A percentile compares a stretch with the other conserved stretches of the same genome.
Evolutionary conservation across 2,113 vertebrate species (phyloP).

Genomic region (Pipa parva): DNA sequence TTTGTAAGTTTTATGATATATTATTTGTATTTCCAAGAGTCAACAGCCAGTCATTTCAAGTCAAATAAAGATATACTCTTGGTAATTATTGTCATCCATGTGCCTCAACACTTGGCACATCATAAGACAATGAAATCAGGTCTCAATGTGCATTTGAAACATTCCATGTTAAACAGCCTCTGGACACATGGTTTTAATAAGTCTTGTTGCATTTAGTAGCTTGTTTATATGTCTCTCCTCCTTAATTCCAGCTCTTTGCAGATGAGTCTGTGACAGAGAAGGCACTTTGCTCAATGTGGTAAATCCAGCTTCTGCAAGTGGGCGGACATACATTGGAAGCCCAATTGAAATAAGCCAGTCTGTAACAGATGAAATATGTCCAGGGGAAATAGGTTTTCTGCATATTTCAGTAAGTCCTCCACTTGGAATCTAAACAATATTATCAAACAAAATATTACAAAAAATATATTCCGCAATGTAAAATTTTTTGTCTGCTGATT

Average conservation of each 20-base stretch:
- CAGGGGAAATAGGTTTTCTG: slow-evolving; percentile 75
- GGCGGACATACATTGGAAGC: slow-evolving; percentile 81
- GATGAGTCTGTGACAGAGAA: slow-evolving; percentile 75
- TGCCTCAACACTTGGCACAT: slow-evolving; percentile 46
- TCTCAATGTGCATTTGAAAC: slow-evolving; percentile 28
- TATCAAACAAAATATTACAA: neutral
- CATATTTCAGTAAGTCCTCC: slow-evolving; percentile 89
- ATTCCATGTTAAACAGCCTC: slow-evolving; percentile 58
- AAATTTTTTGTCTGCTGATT: too few species aligned
- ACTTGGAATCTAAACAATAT: slow-evolving; percentile 79
- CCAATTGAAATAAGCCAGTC: slow-evolving; percentile 92
- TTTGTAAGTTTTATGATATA: neutral
- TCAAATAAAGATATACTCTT: neutral
- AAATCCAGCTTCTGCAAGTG: slow-evolving; percentile 72
- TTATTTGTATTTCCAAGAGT: neutral
- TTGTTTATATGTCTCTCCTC: slow-evolving; percentile 82
- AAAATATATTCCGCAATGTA: neutral
- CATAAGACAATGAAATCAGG: slow-evolving; percentile 54
- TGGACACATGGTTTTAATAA: slow-evolving; percentile 61
- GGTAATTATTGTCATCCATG: neutral
- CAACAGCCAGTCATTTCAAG: neutral
- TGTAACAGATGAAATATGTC: slow-evolving; percentile 70
- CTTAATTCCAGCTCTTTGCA: slow-evolving; percentile 79
- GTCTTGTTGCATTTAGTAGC: slow-evolving; percentile 77
- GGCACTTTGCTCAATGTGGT: slow-evolving; percentile 77